Evolutionary conservation across 1,140 invertebrate species (phyloP).

Genomic region (Stegodyphus mimosarum): DNA sequence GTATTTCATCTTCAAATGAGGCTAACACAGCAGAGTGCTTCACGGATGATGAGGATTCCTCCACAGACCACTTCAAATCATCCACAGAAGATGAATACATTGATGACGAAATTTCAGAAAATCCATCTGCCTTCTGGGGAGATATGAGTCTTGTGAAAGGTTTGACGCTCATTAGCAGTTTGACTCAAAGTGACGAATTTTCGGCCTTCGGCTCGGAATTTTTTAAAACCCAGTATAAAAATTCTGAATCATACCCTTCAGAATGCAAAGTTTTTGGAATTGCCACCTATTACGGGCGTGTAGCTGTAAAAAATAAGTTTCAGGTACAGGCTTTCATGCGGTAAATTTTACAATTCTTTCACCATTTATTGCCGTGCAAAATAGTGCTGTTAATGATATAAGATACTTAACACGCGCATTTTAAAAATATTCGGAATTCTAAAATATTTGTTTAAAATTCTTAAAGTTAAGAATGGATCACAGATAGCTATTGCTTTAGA

Average conservation of each 20-base stretch:
- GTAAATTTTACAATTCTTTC: too few species aligned
- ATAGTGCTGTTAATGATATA: too few species aligned
- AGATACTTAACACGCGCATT: too few species aligned
- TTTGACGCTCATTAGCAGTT: constrained; percentile 6
- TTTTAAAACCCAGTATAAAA: neutral
- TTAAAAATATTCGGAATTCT: too few species aligned
- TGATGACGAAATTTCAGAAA: constrained; percentile 62
- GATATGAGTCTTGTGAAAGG: constrained; percentile 26
- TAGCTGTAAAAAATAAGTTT: constrained; percentile 65
- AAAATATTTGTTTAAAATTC: too few species aligned
- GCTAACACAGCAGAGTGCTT: neutral
- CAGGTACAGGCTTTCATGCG: constrained; percentile 62
- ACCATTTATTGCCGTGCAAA: too few species aligned
- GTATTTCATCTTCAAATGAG: constrained; percentile 3
- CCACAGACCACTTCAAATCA: neutral
- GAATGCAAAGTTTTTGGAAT: constrained; percentile 63
- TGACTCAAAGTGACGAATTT: constrained; percentile 1
- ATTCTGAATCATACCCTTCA: neutral
- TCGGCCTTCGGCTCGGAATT: neutral
- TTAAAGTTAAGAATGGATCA: too few species aligned
- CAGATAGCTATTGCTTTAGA: too few species aligned
- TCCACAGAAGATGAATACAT: constrained; percentile 59
- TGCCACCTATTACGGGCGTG: constrained; percentile 63
- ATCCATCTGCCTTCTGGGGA: constrained; percentile 24
- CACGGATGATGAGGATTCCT: constrained; percentile 22